Base-by-base conservation (phyloP, 2,888 invertebrate species). In the Diaprepes abbreviatus region DNA sequence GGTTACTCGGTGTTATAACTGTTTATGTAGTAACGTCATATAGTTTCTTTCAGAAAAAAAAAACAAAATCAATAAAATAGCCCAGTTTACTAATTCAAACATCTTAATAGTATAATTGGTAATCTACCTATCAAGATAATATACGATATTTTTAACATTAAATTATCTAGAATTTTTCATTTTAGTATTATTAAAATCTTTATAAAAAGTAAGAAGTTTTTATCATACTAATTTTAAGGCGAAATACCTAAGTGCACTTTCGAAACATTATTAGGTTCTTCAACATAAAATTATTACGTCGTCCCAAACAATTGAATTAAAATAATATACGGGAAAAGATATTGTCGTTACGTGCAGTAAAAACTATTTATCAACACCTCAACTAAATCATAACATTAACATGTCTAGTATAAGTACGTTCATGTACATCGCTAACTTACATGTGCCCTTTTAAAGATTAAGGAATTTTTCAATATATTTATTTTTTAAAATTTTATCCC, bases 241-340 rank as follows among this genome's bases (percentile, higher is more conserved):
- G 67, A 67, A 62, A 62, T 55, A 60, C 33, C 43, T 12, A 48
- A 57, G 54, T 54, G 48, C 62, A 62, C 62, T 67, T 67, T 48
- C 62, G 62, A 67, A 57, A 50, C 36, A 52, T 36, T 24, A 40
- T 58, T 21, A 40, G 16, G 58, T 38, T 48, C 31, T 57, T 54
- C 28, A 45, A 14, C 38, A 35, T 65, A 48, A 24, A 12, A 48
- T 12, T 12, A 65, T 57, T 57, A 57, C 54, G 35, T 57, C 57
- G 65, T 65, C 65, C 48, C 65, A 28, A 57, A 48, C 57, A 57
- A 65, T 66, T 66, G 66, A 59, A 45, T 54, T 52, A 55, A 67
- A 67, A 60, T 43, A 55, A 52, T 62, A 50, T 35, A 12, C 14
- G 48, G 17, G 60, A 17, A 57, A 48, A 67, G 54, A 60, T 67